These are phyloP conservation scores for Threskiornis aethiopicus DNA, from an alignment of 2,797 vertebrate species.

Conservation along the genomic window DNA sequence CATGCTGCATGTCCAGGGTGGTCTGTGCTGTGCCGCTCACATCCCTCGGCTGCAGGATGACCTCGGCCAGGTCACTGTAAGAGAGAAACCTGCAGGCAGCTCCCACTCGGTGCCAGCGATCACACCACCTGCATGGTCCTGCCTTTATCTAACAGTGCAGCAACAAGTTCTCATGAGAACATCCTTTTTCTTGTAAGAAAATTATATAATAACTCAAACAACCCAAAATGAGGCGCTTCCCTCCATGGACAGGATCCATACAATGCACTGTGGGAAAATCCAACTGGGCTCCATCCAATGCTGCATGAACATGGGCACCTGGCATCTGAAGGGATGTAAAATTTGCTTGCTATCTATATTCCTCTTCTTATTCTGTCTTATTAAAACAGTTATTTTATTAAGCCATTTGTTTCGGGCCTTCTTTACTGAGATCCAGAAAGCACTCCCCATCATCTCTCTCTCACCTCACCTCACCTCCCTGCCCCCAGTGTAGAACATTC, in stretches of 20 bases:
- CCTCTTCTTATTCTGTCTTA: neutral
- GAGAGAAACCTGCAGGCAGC: neutral
- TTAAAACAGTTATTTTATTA: neutral
- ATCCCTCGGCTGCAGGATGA: neutral
- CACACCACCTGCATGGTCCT: neutral
- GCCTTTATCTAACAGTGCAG: neutral
- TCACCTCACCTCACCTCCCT: neutral
- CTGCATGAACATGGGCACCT: rapidly evolving
- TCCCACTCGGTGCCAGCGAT: rapidly evolving
- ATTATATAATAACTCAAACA: rapidly evolving
- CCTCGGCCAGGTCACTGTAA: neutral
- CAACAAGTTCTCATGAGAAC: neutral
- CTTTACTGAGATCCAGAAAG: neutral
- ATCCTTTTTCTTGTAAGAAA: neutral
- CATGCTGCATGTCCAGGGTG: neutral
- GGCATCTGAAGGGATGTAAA: neutral
- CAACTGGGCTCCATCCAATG: rapidly evolving
- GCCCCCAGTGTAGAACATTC: too few relatives aligned
- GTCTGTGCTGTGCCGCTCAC: neutral
- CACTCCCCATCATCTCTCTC: rapidly evolving
- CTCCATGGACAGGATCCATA: neutral
- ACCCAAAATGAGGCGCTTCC: rapidly evolving
- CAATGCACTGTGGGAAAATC: rapidly evolving
- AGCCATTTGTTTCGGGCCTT: neutral
- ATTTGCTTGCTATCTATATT: neutral